Conservation (phyloP, 2,797 vertebrate genomes). For the Spea hammondii region DNA sequence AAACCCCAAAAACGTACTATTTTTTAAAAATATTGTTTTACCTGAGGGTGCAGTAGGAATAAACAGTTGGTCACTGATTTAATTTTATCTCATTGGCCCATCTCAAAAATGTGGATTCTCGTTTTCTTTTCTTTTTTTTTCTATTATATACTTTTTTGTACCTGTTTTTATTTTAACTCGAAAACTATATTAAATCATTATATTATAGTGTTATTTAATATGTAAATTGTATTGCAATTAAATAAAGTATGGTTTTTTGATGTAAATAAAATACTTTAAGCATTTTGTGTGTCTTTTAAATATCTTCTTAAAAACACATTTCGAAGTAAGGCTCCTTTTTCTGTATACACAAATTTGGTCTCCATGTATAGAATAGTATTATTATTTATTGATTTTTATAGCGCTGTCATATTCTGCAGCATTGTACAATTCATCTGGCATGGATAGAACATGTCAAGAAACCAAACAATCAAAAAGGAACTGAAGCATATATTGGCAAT, state of each 20-base stretch:
- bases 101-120: conserved; percentile 71
- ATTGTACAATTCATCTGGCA: no score
- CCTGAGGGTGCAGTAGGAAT: conserved; percentile 78
- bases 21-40: conserved; percentile 70
- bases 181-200: conserved; percentile 92
- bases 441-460: no score
- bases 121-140: conserved; percentile 63
- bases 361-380: no score
- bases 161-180: conserved; percentile 83
- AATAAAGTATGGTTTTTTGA: conserved; percentile 98
- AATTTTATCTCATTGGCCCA: conserved; percentile 74
- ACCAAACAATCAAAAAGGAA: neutral
- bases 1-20: conserved; percentile 43
- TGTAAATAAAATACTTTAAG: conserved; percentile 65
- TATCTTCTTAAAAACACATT: neutral
- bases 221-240: conserved; percentile 99
- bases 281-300: neutral
- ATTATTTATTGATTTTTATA: no score
- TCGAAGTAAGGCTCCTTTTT: neutral
- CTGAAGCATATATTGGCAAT: neutral
- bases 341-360: no score
- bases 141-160: conserved; percentile 75
- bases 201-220: conserved; percentile 99
- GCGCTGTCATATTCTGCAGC: no score
- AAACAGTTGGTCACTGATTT: conserved; percentile 76